phyloP scores from a whole-genome alignment of 2,113 vertebrate species.

The Callocephalon fimbriatum region DNA sequence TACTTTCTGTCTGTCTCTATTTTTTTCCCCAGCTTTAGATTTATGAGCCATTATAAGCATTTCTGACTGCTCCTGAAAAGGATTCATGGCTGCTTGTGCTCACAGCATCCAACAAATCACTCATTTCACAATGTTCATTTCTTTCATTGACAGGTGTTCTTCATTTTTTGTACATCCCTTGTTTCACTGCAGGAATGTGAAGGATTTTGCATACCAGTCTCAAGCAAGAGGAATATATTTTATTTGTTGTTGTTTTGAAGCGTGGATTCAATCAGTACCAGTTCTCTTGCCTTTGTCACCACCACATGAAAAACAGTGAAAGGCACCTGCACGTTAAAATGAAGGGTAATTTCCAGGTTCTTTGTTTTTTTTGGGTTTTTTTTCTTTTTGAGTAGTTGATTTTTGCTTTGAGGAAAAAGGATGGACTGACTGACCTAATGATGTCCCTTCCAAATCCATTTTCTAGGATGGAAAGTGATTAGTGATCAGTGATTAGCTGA shows the following conservation, averaged over 20 bases:
- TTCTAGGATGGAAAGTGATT: too few species aligned
- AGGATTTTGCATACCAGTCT: slow-evolving; percentile 29
- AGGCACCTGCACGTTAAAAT: background rate
- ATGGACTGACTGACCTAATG: rapidly evolving
- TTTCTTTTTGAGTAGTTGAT: background rate
- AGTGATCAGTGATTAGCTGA: background rate
- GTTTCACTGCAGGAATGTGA: background rate
- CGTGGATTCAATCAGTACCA: background rate
- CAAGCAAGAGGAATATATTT: background rate
- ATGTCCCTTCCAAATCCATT: background rate
- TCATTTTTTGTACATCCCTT: background rate
- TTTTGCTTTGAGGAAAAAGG: background rate
- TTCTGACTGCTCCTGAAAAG: slow-evolving; percentile 59
- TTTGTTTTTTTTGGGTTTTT: too few species aligned
- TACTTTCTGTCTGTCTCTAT: background rate
- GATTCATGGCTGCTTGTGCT: slow-evolving; percentile 36
- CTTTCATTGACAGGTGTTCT: background rate
- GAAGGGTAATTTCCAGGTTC: background rate
- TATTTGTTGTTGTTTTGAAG: background rate
- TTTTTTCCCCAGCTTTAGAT: slow-evolving; percentile 10
- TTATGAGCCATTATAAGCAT: slow-evolving; percentile 51
- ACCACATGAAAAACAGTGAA: background rate
- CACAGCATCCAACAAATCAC: slow-evolving; percentile 12
- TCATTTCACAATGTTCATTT: slow-evolving; percentile 15
- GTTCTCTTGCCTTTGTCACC: background rate